Evolutionary conservation across 2,113 vertebrate genomes (phyloP).

Genomic region (Cyprinodon tularosa): DNA sequence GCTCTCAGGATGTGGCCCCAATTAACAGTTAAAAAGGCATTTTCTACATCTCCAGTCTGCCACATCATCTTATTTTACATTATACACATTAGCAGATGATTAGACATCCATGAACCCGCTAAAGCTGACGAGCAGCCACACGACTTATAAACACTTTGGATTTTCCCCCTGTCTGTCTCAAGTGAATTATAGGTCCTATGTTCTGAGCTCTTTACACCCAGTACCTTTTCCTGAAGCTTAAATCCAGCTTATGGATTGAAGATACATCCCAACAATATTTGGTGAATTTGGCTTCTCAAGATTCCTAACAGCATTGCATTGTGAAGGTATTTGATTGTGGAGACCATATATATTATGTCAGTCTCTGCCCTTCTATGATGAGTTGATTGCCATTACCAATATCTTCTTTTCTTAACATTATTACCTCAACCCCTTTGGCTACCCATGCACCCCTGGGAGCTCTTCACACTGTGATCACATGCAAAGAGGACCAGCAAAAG

Average conservation of each 20-base stretch:
- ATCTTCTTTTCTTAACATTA: slow-evolving; percentile 66
- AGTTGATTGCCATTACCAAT: slow-evolving; percentile 64
- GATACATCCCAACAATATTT: not conserved
- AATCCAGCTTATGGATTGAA: not conserved
- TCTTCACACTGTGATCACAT: slow-evolving; percentile 53
- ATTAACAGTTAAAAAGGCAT: too few species aligned
- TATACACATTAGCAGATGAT: too few species aligned
- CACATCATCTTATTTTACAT: too few species aligned
- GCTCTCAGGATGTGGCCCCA: too few species aligned
- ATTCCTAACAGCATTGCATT: slow-evolving; percentile 52
- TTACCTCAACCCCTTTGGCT: slow-evolving; percentile 64
- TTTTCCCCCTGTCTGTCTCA: too few species aligned
- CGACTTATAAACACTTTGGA: too few species aligned
- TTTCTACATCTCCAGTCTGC: too few species aligned
- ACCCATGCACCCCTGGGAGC: slow-evolving; percentile 57
- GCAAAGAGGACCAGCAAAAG: slow-evolving; percentile 40
- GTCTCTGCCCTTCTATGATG: slow-evolving; percentile 57
- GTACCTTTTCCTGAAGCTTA: not conserved
- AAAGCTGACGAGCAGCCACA: too few species aligned
- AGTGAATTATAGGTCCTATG: too few species aligned
- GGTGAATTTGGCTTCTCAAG: slow-evolving; percentile 23
- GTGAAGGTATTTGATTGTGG: slow-evolving; percentile 52
- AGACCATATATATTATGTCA: slow-evolving; percentile 58
- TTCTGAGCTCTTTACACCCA: too few species aligned
- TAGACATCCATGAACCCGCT: too few species aligned